Evolutionary conservation across 2,797 vertebrate genomes (phyloP), one percentile per base, ranked within the genome.

Genomic region (Rhinophrynus dorsalis): DNA sequence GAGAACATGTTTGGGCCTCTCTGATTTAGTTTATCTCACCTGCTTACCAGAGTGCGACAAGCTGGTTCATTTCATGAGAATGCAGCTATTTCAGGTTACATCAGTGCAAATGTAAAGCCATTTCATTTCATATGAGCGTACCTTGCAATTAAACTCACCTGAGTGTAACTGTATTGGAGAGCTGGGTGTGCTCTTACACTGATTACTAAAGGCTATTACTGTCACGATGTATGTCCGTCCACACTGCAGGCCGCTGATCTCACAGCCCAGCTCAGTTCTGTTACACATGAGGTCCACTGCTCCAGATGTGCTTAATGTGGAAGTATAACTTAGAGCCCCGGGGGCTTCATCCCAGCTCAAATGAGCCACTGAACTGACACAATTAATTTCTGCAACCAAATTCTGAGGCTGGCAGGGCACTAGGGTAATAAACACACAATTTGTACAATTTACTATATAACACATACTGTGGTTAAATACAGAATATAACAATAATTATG

Each of bases 321-420:
- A 85, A 0, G 76, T 85, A 78, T 92, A 92, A 0, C 9, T 75
- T 5, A 89, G 17, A 0, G 87, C 89, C 27, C 68, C 68, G 3
- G 38, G 38, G 18, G 50, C 30, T 26, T 18, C 12, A 56, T 29
- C 21, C 68, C 68, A 71, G 15, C 35, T 63, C 10, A 71, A 2
- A 20, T 21, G 35, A 13, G 50, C 42, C 13, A 44, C 37, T n/a
- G 18, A 55, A 15, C 33, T 55, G 1, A 12, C 8, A 23, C 68
- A 71, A 15, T 29, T 33, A 29, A 71, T 45, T 26, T 38, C 29
- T 13, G 59, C 30, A 20, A 26, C 7, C 12, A 60, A 33, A 18
- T 30, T 38, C 18, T 52, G 54, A 23, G 67, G 67, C 6, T 58
- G 30, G 11, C 67, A 68, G 5, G 67, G 67, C 11, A 18, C 67